Evolutionary conservation across 2,797 vertebrate species (phyloP), one percentile per base, ranked within the genome.

Genomic region (Apogon talboti): DNA sequence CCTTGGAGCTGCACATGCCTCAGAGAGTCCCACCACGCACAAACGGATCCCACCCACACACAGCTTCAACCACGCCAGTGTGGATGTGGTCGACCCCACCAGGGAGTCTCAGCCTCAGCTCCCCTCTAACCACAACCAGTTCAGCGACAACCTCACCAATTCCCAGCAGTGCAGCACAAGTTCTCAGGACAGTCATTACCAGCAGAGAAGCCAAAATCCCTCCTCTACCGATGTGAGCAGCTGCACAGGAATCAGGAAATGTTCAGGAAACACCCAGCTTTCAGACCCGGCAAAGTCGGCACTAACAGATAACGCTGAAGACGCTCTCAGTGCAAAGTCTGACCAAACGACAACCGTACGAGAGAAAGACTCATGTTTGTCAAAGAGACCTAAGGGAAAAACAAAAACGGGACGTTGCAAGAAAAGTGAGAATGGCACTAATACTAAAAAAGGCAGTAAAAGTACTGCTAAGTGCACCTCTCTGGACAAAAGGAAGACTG

Each of bases 301-400:
- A 0, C 67, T 40, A 0, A 67, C 65, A 0, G 66, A 87, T 1
- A 91, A 50, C 11, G 44, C 71, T 13, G 91, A 82, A 37, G 78
- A 84, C 50, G 60, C 83, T 37, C 30, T 91, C 37, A 80, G 46
- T 16, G 90, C 90, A 5, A 93, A 95, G 70, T 87, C 79, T 14
- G 91, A 94, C 38, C 87, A 87, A 3, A 79, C 62, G 0, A 78
- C 66, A n/a, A 76, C 83, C 1, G 73, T 78, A 0, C 77, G 75
- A 50, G 82, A 81, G 19, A 89, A 87, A 84, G 92, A 94, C 21
- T 84, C 85, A 45, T 66, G 87, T 72, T 93, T 93, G 78, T 93
- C 89, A 69, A 92, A 95, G 37, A 93, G 92, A 79, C 94, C 89
- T 7, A 96, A 95, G 77, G 93, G 94, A 6, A 98, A 97, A 91